Base-by-base conservation (phyloP, 2,888 invertebrate species). In the Dermolepida albohirtum region DNA sequence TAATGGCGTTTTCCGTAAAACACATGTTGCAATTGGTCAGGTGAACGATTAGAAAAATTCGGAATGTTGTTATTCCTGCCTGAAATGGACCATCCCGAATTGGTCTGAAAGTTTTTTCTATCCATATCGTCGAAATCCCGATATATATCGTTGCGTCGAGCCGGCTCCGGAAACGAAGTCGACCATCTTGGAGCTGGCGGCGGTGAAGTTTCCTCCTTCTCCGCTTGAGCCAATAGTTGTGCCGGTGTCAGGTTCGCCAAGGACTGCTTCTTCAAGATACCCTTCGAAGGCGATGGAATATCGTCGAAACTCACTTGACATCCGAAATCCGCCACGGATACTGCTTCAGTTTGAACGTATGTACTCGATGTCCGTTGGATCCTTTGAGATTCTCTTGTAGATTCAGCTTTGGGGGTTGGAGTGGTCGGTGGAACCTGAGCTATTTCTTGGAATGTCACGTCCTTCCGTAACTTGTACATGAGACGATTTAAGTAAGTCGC, bases 211-310 rank as follows among this genome's bases (percentile, higher is more conserved):
- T 27, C 17, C 44, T 63, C 63, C 10, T 40, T 34, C 40, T 65
- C 34, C 27, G 52, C 64, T 47, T 71, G 70, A 7, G 73, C 80
- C 41, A 83, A 72, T 2, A 83, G 72, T 71, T 83, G 83, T 10
- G 83, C 84, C 0, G 83, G 81, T 2, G 84, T 84, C 14, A 83
- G 65, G 22, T 79, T 76, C 10, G 83, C 82, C 54, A 84, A 71
- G 0, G 83, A 83, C 14, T 82, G 79, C 44, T 72, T 72, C 55
- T 75, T 78, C 11, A 74, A 39, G 4, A 78, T 74, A 7, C 77
- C 73, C 44, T 76, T 77, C 41, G 71, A 57, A 1, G 74, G 74
- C 14, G 71, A 68, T n/a, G 71, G 66, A 54, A 80, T 75, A 71
- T 82, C 82, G 17, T 80, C 79, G 43, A 79, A 80, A 2, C 69